Evolutionary conservation across 2,113 vertebrate genomes (phyloP), one percentile per base, ranked within the genome.

Genomic region (Todiramphus chloris): DNA sequence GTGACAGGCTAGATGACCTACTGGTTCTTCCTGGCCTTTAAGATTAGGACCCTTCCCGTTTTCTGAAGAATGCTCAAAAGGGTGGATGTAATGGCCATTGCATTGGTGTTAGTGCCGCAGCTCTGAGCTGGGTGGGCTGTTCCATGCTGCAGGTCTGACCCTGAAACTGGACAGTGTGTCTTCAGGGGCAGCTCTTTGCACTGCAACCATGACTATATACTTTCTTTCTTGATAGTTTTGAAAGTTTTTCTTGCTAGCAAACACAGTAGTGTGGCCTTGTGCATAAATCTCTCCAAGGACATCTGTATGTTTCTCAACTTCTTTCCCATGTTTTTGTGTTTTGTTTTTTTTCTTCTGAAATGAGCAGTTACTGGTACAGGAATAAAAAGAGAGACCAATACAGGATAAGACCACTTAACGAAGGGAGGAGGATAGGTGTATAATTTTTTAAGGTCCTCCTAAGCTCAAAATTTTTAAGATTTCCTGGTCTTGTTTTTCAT

Each of bases 201-300:
- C 31, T n/a, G n/a, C 10, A 31, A 1, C 31, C 5, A 0, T 64
- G 51, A 5, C 28, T 68, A 3, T 41, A 4, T 43, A 10, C 18
- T 12, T 46, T 31, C 7, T 83, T 83, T 50, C 41, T 39, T 63
- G 17, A 5, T 39, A 63, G 20, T 46, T 88, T 43, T 77, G 14
- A 5, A 59, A 55, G 16, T 1, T 89, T 89, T 67, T 75, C 31
- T 6, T 87, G 59, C 37, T 63, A 62, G 59, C n/a, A 70, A 53
- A 27, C n/a, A 25, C 3, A 88, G 28, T 31, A 31, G 9, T 35
- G 39, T 35, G 46, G 24, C 55, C 53, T 79, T 41, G 23, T 62
- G 35, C 55, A 67, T 80, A 60, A 76, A 46, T 80, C 31, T 25
- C 33, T 74, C 56, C 41, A 60, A 93, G 75, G 31, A 2, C 4